These are phyloP conservation scores for Ibycter americanus DNA, from an alignment of 2,797 vertebrate genomes.

Conservation along the genomic window DNA sequence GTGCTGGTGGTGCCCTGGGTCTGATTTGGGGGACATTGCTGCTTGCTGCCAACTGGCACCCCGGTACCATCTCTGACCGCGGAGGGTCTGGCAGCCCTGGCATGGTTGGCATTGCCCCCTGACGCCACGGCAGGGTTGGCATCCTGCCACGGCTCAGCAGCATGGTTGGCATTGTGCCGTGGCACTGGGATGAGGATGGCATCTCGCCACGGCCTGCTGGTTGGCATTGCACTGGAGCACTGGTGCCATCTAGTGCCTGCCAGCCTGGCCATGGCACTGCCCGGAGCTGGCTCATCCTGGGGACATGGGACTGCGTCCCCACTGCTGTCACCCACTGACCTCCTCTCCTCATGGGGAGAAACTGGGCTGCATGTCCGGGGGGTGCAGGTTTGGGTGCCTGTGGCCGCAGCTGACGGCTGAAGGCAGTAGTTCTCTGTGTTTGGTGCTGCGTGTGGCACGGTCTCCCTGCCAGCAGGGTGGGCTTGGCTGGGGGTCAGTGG, in stretches of 20 bases:
- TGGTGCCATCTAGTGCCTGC: conserved; percentile 60
- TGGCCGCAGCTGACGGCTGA: background rate
- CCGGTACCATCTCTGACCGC: fast-evolving
- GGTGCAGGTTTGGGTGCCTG: background rate
- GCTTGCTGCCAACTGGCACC: fast-evolving
- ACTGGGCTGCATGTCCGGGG: fast-evolving
- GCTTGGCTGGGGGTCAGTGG: fast-evolving
- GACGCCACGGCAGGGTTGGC: background rate
- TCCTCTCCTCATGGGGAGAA: fast-evolving
- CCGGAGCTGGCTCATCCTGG: background rate
- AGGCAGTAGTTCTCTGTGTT: background rate
- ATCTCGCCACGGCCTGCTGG: fast-evolving
- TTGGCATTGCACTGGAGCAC: background rate
- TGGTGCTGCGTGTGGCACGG: background rate
- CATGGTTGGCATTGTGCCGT: fast-evolving
- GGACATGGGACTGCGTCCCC: fast-evolving
- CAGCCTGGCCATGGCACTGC: background rate
- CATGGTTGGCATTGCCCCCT: background rate
- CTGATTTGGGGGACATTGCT: fast-evolving
- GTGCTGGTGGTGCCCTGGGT: background rate
- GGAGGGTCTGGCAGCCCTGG: fast-evolving
- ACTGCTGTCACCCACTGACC: fast-evolving
- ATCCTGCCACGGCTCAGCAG: fast-evolving
- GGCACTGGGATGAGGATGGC: background rate
- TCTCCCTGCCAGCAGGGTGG: background rate